Conservation (phyloP, 2,888 invertebrate species). For the Oxyscelio sp. region DNA sequence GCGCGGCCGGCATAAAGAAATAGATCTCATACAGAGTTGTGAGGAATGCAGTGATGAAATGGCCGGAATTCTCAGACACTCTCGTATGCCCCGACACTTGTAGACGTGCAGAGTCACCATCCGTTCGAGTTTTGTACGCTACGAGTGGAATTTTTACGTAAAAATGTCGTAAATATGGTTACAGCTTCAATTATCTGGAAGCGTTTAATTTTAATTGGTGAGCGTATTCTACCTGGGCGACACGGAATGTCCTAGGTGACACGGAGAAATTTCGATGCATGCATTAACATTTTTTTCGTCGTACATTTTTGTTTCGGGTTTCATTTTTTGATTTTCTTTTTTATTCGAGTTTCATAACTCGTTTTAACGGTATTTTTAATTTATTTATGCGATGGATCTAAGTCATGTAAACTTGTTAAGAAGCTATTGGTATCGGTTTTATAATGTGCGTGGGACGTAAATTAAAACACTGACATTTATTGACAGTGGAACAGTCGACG, state of each 20-base stretch:
- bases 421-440: background rate
- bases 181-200: constrained; percentile 27
- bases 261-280: background rate
- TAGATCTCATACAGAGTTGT: constrained; percentile 61
- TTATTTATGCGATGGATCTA: background rate
- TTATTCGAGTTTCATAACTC: too few relatives aligned
- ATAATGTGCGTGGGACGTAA: background rate
- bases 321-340: background rate
- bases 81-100: constrained; percentile 43
- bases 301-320: too few relatives aligned
- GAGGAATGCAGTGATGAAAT: constrained; percentile 69
- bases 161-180: constrained; percentile 37
- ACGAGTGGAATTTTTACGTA: constrained; percentile 30
- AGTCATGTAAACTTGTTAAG: background rate
- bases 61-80: constrained; percentile 53
- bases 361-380: background rate
- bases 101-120: constrained; percentile 36
- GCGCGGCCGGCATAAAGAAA: constrained; percentile 49
- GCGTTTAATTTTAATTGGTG: constrained; percentile 39
- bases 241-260: background rate
- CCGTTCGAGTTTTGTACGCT: constrained; percentile 16
- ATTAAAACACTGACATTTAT: too few relatives aligned
- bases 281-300: constrained; percentile 6
- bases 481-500: too few relatives aligned
- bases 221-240: constrained; percentile 3